Percentiles rank a stretch among this genome's conserved stretches.
phyloP scores from a whole-genome alignment of 2,888 invertebrate species.

The Disparrhopalites patrizii region DNA sequence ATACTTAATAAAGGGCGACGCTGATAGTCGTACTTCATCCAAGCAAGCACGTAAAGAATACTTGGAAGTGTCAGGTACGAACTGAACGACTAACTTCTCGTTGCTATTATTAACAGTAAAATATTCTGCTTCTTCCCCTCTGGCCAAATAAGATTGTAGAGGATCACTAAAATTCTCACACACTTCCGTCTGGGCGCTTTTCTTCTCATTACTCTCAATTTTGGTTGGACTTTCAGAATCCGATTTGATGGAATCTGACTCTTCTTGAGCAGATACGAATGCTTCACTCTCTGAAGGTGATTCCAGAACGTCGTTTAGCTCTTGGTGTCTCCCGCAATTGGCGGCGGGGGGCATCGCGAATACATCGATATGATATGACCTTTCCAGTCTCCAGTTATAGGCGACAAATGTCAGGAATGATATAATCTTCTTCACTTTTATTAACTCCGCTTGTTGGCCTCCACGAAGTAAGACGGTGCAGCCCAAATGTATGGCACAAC shows the following conservation, averaged over 20 bases:
- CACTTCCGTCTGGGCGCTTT: conserved; percentile 53
- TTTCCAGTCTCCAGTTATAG: conserved; percentile 90
- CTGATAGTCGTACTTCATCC: conserved; percentile 69
- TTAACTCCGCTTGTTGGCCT: conserved; percentile 64
- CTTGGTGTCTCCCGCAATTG: background rate
- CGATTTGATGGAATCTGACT: background rate
- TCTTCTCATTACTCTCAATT: conserved; percentile 7
- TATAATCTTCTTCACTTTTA: conserved; percentile 76
- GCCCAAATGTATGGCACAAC: conserved; percentile 77
- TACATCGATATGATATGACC: conserved; percentile 82
- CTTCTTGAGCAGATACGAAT: conserved; percentile 34
- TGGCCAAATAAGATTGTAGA: conserved; percentile 59
- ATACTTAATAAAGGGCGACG: conserved; percentile 81
- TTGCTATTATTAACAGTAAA: conserved; percentile 51
- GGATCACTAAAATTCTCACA: conserved; percentile 80
- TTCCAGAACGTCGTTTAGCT: conserved; percentile 13
- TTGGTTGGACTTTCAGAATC: background rate
- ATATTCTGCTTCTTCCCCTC: conserved; percentile 50
- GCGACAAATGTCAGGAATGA: conserved; percentile 75
- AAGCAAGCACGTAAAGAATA: conserved; percentile 50
- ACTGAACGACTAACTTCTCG: conserved; percentile 56
- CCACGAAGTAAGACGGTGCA: conserved; percentile 86
- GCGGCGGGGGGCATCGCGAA: conserved; percentile 66
- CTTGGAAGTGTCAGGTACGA: conserved; percentile 49
- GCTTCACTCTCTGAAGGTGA: conserved; percentile 38